Base-by-base conservation (phyloP, 2,797 vertebrate species). In the Leptodactylus fallax region DNA sequence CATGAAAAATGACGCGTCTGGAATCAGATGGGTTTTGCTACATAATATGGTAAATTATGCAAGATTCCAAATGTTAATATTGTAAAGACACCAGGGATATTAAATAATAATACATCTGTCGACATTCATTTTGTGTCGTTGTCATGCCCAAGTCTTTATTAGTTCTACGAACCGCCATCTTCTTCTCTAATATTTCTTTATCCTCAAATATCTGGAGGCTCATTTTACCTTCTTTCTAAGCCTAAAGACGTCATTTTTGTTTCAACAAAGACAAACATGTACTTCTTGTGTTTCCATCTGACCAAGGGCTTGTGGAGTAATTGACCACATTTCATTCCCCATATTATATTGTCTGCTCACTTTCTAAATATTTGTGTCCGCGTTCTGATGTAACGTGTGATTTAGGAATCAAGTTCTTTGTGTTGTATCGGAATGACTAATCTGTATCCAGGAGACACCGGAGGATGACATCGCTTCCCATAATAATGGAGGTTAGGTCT, bases 1-100 rank as follows among this genome's bases (percentile, higher is more conserved):
- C 80, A 79, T 87, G 81, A 72, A 27, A 85, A 79, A 85, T 79
- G 63, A 21, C 14, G 81, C n/a, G 12, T 56, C 60, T 78, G 2
- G 7, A 69, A 69, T 55, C 74, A 0, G 71, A 80, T 78, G 76
- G 16, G 77, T 19, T 53, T 49, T 36, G 49, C 58, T 47, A 45
- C 23, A 72, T 55, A 74, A 85, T 81, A 4, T 65, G 25, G 49
- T 83, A n/a, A 88, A 85, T 88, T 85, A 88, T 88, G 83, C 69
- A 88, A 55, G 16, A 49, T 56, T 58, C 45, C 49, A 17, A 81
- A 88, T 85, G 71, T 72, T 88, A 85, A 85, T 88, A 88, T 81
- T 85, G 78, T 67, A 88, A 49, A 11, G 78, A 65, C 83, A 12
- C 49, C 0, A 9, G 78, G 78, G 69, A 85, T 63, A 77, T 81